Evolutionary conservation across 2,113 vertebrate species (phyloP).

Genomic region (Ailuropoda melanoleuca): DNA sequence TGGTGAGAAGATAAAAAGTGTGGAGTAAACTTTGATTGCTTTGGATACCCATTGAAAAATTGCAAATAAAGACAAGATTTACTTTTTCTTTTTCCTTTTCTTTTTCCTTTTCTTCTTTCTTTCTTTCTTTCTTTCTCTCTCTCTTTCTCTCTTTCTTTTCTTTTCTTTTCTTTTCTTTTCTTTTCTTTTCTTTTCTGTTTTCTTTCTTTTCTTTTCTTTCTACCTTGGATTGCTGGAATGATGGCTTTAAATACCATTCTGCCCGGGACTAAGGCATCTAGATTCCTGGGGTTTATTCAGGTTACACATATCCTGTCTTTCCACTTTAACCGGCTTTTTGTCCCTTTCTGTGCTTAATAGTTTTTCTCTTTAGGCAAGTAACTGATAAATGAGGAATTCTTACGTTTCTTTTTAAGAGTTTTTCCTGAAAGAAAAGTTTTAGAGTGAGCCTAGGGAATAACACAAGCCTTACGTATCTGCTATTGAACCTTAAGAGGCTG

Average conservation of each 20-base stretch:
- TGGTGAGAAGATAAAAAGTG: neutral
- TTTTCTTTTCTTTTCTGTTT: too few species aligned
- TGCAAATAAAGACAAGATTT: neutral
- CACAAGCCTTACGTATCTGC: neutral
- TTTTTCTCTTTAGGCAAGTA: neutral
- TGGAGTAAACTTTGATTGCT: neutral
- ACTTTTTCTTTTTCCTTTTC: neutral
- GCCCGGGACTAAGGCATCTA: neutral
- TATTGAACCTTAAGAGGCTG: neutral
- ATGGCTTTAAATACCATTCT: neutral
- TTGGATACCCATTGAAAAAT: neutral
- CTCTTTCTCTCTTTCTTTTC: too few species aligned
- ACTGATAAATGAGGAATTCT: neutral
- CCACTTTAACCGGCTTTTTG: neutral
- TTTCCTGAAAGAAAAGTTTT: neutral
- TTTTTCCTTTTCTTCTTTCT: neutral
- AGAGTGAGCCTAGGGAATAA: neutral
- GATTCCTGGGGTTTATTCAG: neutral
- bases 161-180: too few species aligned
- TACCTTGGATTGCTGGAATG: neutral
- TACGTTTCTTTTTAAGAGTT: neutral
- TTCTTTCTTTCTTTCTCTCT: neutral
- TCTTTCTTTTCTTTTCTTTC: neutral
- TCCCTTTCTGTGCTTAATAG: neutral
- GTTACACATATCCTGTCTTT: neutral